phyloP scores from a whole-genome alignment of 2,113 vertebrate species.

The Diphyllodes magnificus region DNA sequence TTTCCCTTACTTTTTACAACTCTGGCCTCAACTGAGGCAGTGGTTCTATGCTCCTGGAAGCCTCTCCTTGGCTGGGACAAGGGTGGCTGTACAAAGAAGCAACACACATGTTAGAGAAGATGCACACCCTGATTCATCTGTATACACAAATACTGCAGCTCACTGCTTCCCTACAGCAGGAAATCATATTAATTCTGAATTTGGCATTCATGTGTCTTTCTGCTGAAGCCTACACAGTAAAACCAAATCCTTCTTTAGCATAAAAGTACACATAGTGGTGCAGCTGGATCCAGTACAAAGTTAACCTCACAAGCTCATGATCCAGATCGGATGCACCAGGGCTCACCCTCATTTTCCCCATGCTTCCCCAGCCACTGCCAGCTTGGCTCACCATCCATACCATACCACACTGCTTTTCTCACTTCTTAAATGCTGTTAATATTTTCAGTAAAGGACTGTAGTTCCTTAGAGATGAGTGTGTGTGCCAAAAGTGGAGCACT shows the following conservation, averaged over 20 bases:
- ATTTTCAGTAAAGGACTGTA: not conserved
- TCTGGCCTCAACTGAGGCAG: not conserved
- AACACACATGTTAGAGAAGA: not conserved
- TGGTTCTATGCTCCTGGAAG: not conserved
- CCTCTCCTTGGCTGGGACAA: not conserved
- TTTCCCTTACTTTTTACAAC: not conserved
- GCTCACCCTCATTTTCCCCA: not conserved
- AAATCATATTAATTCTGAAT: not conserved
- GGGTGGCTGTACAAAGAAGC: not conserved
- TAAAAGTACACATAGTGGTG: rapidly evolving
- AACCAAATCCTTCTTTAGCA: not conserved
- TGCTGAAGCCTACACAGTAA: not conserved
- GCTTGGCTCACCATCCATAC: not conserved
- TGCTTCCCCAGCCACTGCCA: not conserved
- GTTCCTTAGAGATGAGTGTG: not conserved
- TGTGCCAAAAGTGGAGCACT: not conserved
- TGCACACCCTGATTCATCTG: not conserved
- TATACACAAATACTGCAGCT: not conserved
- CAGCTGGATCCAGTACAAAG: not conserved
- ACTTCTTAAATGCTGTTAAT: not conserved
- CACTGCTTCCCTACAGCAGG: not conserved
- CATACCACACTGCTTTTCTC: rapidly evolving
- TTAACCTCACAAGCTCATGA: not conserved
- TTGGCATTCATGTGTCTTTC: not conserved
- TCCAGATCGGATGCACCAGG: not conserved